Evolutionary conservation across 30 jellyfish, hydroid and myxozoan species (phyloP).

Genomic region (Mastigias papua): DNA sequence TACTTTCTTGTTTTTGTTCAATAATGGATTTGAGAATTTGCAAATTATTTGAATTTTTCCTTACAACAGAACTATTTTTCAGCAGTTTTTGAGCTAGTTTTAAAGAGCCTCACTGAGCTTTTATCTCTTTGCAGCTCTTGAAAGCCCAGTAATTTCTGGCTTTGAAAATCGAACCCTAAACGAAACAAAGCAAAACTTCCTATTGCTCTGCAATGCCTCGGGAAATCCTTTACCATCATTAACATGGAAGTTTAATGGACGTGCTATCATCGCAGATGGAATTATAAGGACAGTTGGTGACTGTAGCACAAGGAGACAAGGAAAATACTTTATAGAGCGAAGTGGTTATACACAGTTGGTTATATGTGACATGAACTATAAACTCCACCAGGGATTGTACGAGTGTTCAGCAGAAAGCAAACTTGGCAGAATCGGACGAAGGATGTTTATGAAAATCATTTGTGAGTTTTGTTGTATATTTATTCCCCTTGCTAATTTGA

Average conservation of each 20-base stretch:
- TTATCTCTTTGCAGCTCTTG: slow-evolving; percentile 48
- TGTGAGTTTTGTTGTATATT: slow-evolving; percentile 26
- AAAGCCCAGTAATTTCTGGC: slow-evolving; percentile 51
- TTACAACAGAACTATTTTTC: too few species aligned
- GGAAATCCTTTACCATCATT: slow-evolving; percentile 90
- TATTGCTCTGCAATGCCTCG: slow-evolving; percentile 62
- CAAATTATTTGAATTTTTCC: too few species aligned
- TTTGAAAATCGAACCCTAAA: slow-evolving; percentile 41
- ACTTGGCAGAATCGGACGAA: slow-evolving; percentile 14
- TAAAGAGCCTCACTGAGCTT: too few species aligned
- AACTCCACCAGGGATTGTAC: slow-evolving; percentile 74
- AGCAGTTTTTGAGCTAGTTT: too few species aligned
- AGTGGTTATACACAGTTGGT: slow-evolving; percentile 19
- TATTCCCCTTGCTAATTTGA: too few species aligned
- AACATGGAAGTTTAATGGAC: slow-evolving; percentile 60
- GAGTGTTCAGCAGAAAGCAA: slow-evolving; percentile 73
- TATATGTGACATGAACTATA: slow-evolving; percentile 64
- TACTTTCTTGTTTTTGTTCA: too few species aligned
- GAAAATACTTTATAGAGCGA: slow-evolving; percentile 37
- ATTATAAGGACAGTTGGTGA: slow-evolving; percentile 17
- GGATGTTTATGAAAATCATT: slow-evolving; percentile 16
- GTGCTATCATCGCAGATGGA: background rate
- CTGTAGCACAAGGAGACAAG: slow-evolving; percentile 62
- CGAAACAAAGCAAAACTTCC: slow-evolving; percentile 32
- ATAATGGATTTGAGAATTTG: too few species aligned